Evolutionary conservation across 2,888 invertebrate genomes (phyloP).

Genomic region (Halocaridina rubra): DNA sequence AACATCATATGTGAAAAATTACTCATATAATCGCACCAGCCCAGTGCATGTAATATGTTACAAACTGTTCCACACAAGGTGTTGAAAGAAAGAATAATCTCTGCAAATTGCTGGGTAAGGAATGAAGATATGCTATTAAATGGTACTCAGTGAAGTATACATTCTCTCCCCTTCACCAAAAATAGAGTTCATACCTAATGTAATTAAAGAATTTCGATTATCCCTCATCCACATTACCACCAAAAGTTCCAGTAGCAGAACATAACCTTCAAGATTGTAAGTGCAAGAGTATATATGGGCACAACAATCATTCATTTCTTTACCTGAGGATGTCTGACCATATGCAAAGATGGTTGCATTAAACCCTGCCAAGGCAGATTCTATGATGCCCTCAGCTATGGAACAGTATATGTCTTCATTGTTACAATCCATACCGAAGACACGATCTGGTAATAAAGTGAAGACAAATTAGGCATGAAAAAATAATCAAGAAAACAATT

Average conservation of each 20-base stretch:
- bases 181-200: background rate
- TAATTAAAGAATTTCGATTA: background rate
- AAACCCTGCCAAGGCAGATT: conserved; percentile 79
- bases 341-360: conserved; percentile 93
- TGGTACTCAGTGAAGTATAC: background rate
- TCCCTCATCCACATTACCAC: background rate
- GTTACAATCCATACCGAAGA: conserved; percentile 16
- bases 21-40: too few relatives aligned
- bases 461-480: too few relatives aligned
- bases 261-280: background rate
- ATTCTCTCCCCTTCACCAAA: background rate
- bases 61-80: too few relatives aligned
- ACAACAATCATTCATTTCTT: conserved; percentile 46
- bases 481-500: too few relatives aligned
- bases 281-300: background rate
- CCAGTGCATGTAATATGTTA: too few relatives aligned
- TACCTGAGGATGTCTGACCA: conserved; percentile 89
- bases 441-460: too few relatives aligned
- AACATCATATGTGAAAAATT: too few relatives aligned
- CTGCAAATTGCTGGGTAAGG: too few relatives aligned
- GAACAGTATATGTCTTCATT: conserved; percentile 29
- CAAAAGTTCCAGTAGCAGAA: background rate
- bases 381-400: conserved; percentile 68
- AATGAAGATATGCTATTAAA: conserved; percentile 14
- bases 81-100: too few relatives aligned